Conservation (phyloP, 2,113 vertebrate species). For the Nicator chloris region DNA sequence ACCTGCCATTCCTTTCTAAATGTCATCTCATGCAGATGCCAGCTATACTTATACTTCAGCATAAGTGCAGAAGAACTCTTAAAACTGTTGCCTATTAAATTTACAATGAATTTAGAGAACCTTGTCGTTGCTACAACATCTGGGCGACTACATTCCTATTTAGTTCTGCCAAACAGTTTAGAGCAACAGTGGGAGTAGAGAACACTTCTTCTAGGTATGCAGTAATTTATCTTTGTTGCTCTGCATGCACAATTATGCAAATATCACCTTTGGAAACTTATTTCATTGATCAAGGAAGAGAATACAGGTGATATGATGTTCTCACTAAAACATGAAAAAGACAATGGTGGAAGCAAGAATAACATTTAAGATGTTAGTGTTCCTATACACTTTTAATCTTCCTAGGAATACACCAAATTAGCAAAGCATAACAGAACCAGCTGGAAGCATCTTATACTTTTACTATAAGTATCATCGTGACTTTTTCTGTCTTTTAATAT, state of each 20-base stretch:
- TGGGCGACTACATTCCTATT: background rate
- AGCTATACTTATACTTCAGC: background rate
- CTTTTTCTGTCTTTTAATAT: background rate
- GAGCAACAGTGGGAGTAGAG: background rate
- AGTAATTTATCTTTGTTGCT: background rate
- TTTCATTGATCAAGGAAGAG: background rate
- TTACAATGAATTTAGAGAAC: constrained; percentile 19
- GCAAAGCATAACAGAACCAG: background rate
- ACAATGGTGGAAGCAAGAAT: background rate
- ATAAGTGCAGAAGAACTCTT: background rate
- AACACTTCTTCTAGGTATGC: background rate
- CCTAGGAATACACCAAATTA: background rate
- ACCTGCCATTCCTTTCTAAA: background rate
- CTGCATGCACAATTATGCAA: background rate
- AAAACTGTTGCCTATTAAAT: background rate
- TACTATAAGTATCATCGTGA: background rate
- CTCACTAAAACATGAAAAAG: background rate
- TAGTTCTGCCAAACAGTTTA: constrained; percentile 3
- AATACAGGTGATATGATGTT: background rate
- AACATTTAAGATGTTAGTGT: background rate
- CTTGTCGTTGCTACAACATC: background rate
- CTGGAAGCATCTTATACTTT: background rate
- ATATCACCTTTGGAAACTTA: constrained; percentile 6
- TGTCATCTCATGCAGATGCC: background rate
- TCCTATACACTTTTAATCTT: background rate